Percentiles rank a stretch among this genome's conserved stretches.
Conservation (phyloP, 1,140 invertebrate species). For the Drosophila kurseongensis region DNA sequence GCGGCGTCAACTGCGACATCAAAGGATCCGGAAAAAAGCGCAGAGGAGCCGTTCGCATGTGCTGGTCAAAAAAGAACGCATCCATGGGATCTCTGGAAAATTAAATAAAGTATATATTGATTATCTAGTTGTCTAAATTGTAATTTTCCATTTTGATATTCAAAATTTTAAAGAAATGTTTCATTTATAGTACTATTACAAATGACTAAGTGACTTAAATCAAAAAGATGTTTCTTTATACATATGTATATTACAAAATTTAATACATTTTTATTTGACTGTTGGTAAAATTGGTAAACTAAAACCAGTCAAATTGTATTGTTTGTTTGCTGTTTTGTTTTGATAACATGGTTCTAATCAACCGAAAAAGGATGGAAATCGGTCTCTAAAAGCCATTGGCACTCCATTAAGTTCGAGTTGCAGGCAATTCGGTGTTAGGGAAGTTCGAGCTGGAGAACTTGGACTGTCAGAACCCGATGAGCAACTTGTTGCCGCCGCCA, state of each 20-base stretch:
- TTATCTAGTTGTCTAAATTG: too few species aligned
- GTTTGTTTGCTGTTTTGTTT: background rate
- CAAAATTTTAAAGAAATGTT: too few species aligned
- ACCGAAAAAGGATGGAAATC: too few species aligned
- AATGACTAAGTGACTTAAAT: too few species aligned
- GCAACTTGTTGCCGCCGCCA: constrained; percentile 44
- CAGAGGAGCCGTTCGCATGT: constrained; percentile 87
- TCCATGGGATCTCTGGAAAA: constrained; percentile 87
- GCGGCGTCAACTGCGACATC: constrained; percentile 85
- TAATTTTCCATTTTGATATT: too few species aligned
- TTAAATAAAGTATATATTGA: accelerated
- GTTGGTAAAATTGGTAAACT: too few species aligned
- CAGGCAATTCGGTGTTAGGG: background rate
- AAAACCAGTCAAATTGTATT: too few species aligned
- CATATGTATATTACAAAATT: too few species aligned
- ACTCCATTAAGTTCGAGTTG: constrained; percentile 23
- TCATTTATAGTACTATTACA: too few species aligned
- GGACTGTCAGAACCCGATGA: constrained; percentile 36
- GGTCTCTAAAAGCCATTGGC: constrained; percentile 10
- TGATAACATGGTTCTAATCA: too few species aligned
- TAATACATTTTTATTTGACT: too few species aligned
- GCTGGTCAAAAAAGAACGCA: constrained; percentile 88
- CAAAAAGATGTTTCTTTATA: too few species aligned
- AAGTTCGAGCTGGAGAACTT: background rate
- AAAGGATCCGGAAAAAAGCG: constrained; percentile 86